phyloP scores from a whole-genome alignment of 1,140 invertebrate genomes.

The Antheraea pernyi region DNA sequence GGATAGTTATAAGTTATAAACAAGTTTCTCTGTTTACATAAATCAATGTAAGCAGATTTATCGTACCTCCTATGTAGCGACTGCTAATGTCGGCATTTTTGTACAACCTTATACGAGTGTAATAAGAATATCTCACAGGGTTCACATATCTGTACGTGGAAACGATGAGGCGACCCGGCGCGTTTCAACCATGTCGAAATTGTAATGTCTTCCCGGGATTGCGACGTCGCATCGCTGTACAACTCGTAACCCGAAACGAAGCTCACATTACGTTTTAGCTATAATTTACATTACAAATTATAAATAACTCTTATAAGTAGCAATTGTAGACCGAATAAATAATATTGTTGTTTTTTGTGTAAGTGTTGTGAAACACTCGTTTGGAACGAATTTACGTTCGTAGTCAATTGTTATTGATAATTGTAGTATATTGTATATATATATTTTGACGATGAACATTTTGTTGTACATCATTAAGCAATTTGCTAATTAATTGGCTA shows the following conservation, averaged over 20 bases:
- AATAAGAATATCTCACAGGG: conserved; percentile 15
- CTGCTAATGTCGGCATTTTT: background rate
- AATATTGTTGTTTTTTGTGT: too few relatives aligned
- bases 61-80: background rate
- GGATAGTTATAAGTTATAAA: too few relatives aligned
- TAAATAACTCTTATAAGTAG: conserved; percentile 23
- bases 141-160: conserved; percentile 57
- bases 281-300: conserved; percentile 27
- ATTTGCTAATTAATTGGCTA: too few relatives aligned
- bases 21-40: background rate
- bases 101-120: background rate
- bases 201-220: conserved; percentile 46
- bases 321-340: too few relatives aligned
- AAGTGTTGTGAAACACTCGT: too few relatives aligned
- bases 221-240: conserved; percentile 20
- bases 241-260: conserved; percentile 35
- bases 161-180: conserved; percentile 23
- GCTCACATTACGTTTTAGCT: conserved; percentile 31
- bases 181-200: conserved; percentile 44
- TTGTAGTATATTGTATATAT: too few relatives aligned
- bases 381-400: too few relatives aligned
- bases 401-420: too few relatives aligned
- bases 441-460: too few relatives aligned
- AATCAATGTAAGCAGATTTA: background rate
- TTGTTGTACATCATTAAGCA: too few relatives aligned